phyloP scores from a whole-genome alignment of 2,797 vertebrate species.

The Botia almorhae region DNA sequence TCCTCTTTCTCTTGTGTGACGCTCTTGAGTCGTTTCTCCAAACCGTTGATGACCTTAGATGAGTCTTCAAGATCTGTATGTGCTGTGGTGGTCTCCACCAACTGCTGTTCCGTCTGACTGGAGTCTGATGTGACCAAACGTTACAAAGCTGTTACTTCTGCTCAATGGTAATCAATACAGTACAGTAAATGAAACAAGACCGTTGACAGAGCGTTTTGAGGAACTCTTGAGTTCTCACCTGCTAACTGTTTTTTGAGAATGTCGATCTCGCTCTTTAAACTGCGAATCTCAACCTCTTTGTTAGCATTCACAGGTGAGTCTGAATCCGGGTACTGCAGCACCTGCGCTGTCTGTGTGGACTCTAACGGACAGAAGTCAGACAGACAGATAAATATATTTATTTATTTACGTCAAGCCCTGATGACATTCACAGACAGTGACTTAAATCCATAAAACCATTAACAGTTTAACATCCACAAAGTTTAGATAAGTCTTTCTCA shows the following conservation, averaged over 20 bases:
- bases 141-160: not conserved
- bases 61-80: slow-evolving; percentile 89
- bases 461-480: no score
- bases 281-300: slow-evolving; percentile 95
- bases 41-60: slow-evolving; percentile 86
- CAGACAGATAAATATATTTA: not conserved
- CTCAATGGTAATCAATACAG: not conserved
- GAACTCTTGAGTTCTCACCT: slow-evolving; percentile 72
- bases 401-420: not conserved
- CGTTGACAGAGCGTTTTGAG: not conserved
- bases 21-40: slow-evolving; percentile 91
- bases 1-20: slow-evolving; percentile 90
- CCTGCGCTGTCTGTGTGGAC: slow-evolving; percentile 94
- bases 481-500: no score
- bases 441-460: no score
- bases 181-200: not conserved
- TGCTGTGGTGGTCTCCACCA: slow-evolving; percentile 85
- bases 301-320: slow-evolving; percentile 83
- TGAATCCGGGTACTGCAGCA: slow-evolving; percentile 86
- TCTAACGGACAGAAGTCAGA: slow-evolving; percentile 72
- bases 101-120: slow-evolving; percentile 86
- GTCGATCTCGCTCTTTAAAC: slow-evolving; percentile 94
- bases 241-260: slow-evolving; percentile 92
- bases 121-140: slow-evolving; percentile 78
- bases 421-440: no score